Conservation (phyloP, 2,888 invertebrate genomes). For the Sthenelais limicola region DNA sequence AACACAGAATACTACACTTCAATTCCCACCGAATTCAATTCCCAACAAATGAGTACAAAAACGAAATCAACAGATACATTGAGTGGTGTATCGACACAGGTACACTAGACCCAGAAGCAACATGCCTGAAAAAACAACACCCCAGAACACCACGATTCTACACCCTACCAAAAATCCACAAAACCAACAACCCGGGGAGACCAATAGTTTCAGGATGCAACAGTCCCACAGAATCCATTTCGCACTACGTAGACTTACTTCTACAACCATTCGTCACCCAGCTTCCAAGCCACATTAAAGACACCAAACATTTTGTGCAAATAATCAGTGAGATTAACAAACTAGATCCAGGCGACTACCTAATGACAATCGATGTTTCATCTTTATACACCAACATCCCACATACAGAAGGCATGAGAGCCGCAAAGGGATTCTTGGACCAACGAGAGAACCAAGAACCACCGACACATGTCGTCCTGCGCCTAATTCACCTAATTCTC, state of each 20-base stretch:
- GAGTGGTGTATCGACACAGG: background rate
- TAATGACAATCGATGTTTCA: background rate
- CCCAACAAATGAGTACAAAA: background rate
- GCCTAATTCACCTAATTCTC: background rate
- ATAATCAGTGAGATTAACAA: background rate
- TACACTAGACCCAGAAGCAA: background rate
- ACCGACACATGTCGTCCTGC: background rate
- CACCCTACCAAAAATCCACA: slow-evolving; percentile 10
- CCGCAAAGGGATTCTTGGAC: background rate
- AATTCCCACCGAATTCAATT: no score
- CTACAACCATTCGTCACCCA: background rate
- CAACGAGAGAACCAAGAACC: background rate
- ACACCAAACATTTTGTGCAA: background rate
- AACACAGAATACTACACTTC: background rate
- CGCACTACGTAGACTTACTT: background rate
- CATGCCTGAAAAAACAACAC: background rate
- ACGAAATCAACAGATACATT: slow-evolving; percentile 1
- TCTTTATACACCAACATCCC: slow-evolving; percentile 28
- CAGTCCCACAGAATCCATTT: background rate
- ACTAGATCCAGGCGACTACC: background rate
- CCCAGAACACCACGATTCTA: background rate
- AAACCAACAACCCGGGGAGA: background rate
- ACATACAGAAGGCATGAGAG: background rate
- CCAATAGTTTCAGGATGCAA: slow-evolving; percentile 1
- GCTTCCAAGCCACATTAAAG: background rate